phyloP scores from a whole-genome alignment of 2,888 invertebrate species.

The Cataglyphis altisquamis region DNA sequence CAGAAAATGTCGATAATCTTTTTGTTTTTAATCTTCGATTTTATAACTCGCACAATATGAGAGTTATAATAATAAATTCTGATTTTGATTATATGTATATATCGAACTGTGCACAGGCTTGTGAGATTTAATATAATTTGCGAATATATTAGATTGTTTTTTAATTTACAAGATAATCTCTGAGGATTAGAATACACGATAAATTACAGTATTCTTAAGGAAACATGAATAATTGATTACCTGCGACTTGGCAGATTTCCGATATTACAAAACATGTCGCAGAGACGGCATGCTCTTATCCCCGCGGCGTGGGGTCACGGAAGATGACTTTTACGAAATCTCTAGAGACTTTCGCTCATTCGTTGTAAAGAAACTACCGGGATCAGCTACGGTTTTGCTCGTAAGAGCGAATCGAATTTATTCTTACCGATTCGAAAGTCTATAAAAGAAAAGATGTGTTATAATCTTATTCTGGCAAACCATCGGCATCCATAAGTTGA shows the following conservation, averaged over 20 bases:
- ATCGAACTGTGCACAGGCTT: not conserved
- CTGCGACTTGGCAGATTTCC: not conserved
- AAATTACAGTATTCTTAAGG: slow-evolving; percentile 17
- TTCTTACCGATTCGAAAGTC: slow-evolving; percentile 18
- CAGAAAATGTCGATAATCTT: not conserved
- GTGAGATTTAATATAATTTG: not conserved
- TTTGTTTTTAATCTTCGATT: not conserved
- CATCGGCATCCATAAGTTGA: slow-evolving; percentile 19
- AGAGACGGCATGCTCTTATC: slow-evolving; percentile 5
- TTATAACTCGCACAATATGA: not conserved
- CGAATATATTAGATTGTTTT: slow-evolving; percentile 2
- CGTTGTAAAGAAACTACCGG: slow-evolving; percentile 57
- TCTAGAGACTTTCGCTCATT: slow-evolving; percentile 62
- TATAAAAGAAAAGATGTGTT: slow-evolving; percentile 34
- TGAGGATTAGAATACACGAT: slow-evolving; percentile 12
- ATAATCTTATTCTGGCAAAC: slow-evolving; percentile 28
- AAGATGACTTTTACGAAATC: slow-evolving; percentile 66
- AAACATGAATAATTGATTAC: slow-evolving; percentile 45
- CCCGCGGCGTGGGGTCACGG: slow-evolving; percentile 44
- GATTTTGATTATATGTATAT: too few species aligned
- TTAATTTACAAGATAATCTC: slow-evolving; percentile 4
- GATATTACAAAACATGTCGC: slow-evolving; percentile 55
- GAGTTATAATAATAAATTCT: not conserved
- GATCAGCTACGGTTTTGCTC: slow-evolving; percentile 29
- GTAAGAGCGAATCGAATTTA: slow-evolving; percentile 62